Percentiles rank a stretch among this genome's conserved stretches.
These are phyloP conservation scores for Pipra filicauda DNA, from an alignment of 2,113 vertebrate genomes.

Conservation along the genomic window DNA sequence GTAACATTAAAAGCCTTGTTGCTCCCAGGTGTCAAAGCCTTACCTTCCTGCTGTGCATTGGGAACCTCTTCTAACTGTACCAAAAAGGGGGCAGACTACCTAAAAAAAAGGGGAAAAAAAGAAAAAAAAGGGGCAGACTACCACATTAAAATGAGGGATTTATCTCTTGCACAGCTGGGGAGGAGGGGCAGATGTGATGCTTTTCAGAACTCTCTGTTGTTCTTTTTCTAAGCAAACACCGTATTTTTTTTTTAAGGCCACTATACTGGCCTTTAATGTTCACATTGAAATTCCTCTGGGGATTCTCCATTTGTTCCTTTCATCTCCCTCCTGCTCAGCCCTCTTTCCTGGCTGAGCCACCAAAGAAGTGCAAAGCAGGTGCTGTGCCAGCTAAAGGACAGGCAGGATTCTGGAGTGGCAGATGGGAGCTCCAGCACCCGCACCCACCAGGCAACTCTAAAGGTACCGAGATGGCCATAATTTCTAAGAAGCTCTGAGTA, in stretches of 20 bases:
- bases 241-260: not conserved
- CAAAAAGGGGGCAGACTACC: not conserved
- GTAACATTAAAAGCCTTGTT: not conserved
- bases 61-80: not conserved
- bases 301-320: not conserved
- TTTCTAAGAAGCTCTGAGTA: not conserved
- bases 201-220: not conserved
- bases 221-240: not conserved
- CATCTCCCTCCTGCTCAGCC: not conserved
- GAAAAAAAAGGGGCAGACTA: not conserved
- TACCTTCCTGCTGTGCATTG: not conserved
- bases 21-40: not conserved
- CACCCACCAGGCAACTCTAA: not conserved
- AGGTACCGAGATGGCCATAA: not conserved
- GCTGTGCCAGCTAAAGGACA: not conserved
- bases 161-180: not conserved
- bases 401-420: not conserved
- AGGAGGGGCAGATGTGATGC: not conserved
- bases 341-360: not conserved
- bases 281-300: not conserved
- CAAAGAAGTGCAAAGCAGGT: not conserved
- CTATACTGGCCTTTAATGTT: not conserved
- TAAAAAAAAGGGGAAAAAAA: not conserved
- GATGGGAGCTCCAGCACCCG: not conserved
- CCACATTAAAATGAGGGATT: not conserved